These are phyloP conservation scores for Sparus aurata DNA, from an alignment of 2,797 vertebrate genomes.

Conservation along the genomic window DNA sequence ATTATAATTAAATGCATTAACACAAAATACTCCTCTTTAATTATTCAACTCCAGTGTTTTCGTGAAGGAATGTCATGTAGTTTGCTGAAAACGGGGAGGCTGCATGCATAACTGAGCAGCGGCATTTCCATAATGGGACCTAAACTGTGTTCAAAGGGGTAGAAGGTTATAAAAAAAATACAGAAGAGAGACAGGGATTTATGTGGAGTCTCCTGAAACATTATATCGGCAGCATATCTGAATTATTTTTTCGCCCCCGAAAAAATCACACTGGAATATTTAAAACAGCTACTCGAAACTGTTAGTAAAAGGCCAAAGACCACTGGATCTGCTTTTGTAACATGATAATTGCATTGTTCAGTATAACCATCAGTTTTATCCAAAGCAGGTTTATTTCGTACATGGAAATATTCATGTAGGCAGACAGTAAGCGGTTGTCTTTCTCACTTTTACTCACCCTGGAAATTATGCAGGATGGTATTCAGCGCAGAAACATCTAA, in stretches of 20 bases:
- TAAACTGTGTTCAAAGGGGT: slow-evolving; percentile 53
- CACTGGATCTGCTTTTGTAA: slow-evolving; percentile 23
- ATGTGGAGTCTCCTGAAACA: slow-evolving; percentile 29
- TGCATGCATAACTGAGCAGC: slow-evolving; percentile 69
- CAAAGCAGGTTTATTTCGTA: not conserved
- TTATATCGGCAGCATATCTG: slow-evolving; percentile 9
- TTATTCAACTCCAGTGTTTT: slow-evolving; percentile 76
- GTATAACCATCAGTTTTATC: slow-evolving; percentile 5
- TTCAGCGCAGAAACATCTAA: slow-evolving; percentile 27
- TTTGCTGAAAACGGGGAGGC: slow-evolving; percentile 61
- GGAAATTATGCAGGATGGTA: slow-evolving; percentile 19
- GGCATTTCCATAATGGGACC: slow-evolving; percentile 73
- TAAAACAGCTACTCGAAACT: slow-evolving; percentile 9
- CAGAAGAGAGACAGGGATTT: slow-evolving; percentile 16
- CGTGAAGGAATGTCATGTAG: slow-evolving; percentile 70
- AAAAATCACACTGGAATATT: slow-evolving; percentile 17
- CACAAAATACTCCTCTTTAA: slow-evolving; percentile 76
- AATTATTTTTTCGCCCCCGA: slow-evolving; percentile 19
- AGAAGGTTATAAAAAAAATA: slow-evolving; percentile 49
- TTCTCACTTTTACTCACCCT: slow-evolving; percentile 22
- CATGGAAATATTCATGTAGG: slow-evolving; percentile 16
- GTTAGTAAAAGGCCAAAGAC: not conserved
- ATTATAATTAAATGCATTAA: slow-evolving; percentile 81
- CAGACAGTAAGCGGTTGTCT: slow-evolving; percentile 17
- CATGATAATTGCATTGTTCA: slow-evolving; percentile 22